These are phyloP conservation scores for Corydoras maculifer DNA, from an alignment of 2,113 vertebrate genomes.

Conservation along the genomic window DNA sequence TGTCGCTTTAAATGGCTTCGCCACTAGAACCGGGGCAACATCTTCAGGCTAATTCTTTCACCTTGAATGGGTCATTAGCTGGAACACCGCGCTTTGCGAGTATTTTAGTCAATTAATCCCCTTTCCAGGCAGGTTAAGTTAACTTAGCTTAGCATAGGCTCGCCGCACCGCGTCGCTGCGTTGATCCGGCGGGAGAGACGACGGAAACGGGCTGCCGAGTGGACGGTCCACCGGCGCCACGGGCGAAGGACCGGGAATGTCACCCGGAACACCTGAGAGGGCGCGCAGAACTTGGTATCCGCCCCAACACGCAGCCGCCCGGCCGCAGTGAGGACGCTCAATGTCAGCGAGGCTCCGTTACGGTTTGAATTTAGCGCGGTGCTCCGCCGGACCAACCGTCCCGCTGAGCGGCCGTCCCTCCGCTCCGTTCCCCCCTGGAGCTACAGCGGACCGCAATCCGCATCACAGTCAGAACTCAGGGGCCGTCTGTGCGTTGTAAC, in stretches of 20 bases:
- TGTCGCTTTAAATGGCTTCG: neutral
- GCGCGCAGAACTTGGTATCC: too few relatives aligned
- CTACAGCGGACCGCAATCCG: neutral
- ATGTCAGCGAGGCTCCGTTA: slow-evolving; percentile 7
- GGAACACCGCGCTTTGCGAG: neutral
- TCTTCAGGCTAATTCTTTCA: neutral
- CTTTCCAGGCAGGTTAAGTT: slow-evolving; percentile 6
- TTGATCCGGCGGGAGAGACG: too few relatives aligned
- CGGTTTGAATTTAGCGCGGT: slow-evolving; percentile 17
- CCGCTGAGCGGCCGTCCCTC: neutral
- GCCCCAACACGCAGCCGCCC: too few relatives aligned
- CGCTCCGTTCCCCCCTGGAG: neutral
- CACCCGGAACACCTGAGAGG: too few relatives aligned
- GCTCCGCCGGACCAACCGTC: neutral
- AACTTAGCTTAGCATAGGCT: neutral
- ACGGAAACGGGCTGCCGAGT: too few relatives aligned
- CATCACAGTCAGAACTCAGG: too few relatives aligned
- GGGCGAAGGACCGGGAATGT: too few relatives aligned
- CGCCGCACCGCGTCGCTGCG: too few relatives aligned
- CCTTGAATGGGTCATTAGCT: too few relatives aligned
- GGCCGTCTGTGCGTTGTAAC: too few relatives aligned
- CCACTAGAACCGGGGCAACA: neutral
- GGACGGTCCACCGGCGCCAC: too few relatives aligned
- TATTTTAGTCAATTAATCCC: neutral
- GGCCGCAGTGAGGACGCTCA: neutral